Conservation (phyloP, 2,888 invertebrate genomes). For the Capitulum mitella region DNA sequence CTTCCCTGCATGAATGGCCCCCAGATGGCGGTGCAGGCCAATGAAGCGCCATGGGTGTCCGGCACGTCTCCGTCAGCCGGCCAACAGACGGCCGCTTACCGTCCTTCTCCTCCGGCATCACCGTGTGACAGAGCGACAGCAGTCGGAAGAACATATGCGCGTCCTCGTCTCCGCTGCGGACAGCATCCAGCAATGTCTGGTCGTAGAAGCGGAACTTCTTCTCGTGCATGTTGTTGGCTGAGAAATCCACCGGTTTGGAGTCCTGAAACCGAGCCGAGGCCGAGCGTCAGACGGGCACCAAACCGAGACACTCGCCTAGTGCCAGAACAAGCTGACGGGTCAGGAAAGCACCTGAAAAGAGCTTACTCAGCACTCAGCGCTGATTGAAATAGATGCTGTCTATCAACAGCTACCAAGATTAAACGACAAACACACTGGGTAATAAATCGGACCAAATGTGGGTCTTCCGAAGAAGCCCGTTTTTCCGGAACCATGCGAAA, state of each 20-base stretch:
- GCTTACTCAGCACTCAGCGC: too few species aligned
- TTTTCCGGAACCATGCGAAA: too few species aligned
- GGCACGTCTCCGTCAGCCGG: background rate
- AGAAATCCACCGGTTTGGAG: slow-evolving; percentile 78
- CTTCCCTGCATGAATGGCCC: too few species aligned
- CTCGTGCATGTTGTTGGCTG: slow-evolving; percentile 88
- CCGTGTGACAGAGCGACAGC: slow-evolving; percentile 94
- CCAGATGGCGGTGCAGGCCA: background rate
- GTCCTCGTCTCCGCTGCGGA: slow-evolving; percentile 60
- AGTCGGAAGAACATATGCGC: slow-evolving; percentile 83
- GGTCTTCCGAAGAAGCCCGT: too few species aligned
- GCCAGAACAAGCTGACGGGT: too few species aligned
- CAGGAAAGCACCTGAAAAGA: too few species aligned
- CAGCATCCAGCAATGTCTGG: slow-evolving; percentile 70
- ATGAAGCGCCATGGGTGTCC: background rate
- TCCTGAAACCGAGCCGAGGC: slow-evolving; percentile 50
- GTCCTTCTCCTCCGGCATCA: slow-evolving; percentile 90
- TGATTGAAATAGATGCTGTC: too few species aligned
- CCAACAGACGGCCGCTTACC: slow-evolving; percentile 45
- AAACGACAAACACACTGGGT: too few species aligned
- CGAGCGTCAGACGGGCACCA: background rate
- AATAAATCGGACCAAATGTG: too few species aligned
- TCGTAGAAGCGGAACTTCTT: slow-evolving; percentile 92
- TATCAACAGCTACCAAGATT: too few species aligned
- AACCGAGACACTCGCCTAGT: too few species aligned